These are phyloP conservation scores for Hypomesus transpacificus DNA, from an alignment of 2,113 vertebrate genomes.

Conservation along the genomic window DNA sequence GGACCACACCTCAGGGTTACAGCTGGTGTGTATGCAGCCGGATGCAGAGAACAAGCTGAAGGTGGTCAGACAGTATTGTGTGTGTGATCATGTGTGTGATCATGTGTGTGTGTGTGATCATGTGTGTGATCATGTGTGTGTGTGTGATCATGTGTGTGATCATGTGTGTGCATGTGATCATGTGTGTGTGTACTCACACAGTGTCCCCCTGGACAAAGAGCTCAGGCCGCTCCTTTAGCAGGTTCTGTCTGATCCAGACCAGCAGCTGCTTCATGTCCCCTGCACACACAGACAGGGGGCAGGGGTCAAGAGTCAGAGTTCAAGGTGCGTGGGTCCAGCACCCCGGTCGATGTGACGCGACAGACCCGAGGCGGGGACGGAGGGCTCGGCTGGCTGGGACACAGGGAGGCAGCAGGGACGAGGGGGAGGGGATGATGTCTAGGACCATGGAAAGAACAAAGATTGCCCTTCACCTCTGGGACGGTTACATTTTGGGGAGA, in stretches of 20 bases:
- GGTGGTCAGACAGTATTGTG: slow-evolving; percentile 4
- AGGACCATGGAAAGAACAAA: slow-evolving; percentile 32
- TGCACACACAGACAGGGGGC: slow-evolving; percentile 67
- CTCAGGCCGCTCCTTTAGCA: slow-evolving; percentile 91
- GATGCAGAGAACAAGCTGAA: not conserved
- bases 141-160: not conserved
- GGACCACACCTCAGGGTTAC: too few species aligned
- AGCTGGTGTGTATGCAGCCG: too few species aligned
- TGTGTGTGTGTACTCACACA: slow-evolving; percentile 77
- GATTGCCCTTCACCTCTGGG: slow-evolving; percentile 41
- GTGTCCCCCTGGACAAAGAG: slow-evolving; percentile 93
- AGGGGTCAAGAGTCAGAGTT: slow-evolving; percentile 66
- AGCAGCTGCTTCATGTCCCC: slow-evolving; percentile 94
- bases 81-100: not conserved
- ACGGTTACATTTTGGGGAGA: slow-evolving; percentile 1
- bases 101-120: not conserved
- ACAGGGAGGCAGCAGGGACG: slow-evolving; percentile 1
- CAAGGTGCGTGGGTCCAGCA: slow-evolving; percentile 66
- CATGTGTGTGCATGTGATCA: not conserved
- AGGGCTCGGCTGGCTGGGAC: not conserved
- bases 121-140: not conserved
- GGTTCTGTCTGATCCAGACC: slow-evolving; percentile 89
- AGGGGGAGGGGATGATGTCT: slow-evolving; percentile 48
- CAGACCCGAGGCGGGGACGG: slow-evolving; percentile 52
- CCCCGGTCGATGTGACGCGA: slow-evolving; percentile 76